Percentiles rank a stretch among this genome's conserved stretches.
These are phyloP conservation scores for Ligdia adustata DNA, from an alignment of 2,888 invertebrate species.

Conservation along the genomic window DNA sequence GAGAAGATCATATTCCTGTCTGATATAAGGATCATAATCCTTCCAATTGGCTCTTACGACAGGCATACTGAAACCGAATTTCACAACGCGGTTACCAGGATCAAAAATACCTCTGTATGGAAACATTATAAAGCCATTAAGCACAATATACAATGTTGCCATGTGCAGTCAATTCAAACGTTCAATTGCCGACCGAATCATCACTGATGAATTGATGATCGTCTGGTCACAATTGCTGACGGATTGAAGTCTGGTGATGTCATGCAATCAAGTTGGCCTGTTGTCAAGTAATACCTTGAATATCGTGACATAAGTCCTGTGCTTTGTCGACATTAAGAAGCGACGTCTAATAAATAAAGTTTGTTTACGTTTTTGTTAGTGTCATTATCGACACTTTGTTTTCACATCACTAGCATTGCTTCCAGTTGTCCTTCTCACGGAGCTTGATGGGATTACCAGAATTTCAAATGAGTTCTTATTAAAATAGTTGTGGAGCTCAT, in stretches of 20 bases:
- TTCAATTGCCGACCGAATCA: constrained; percentile 13
- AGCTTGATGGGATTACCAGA: too few relatives aligned
- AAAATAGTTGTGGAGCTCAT: too few relatives aligned
- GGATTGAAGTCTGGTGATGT: constrained; percentile 17
- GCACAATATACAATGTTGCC: constrained; percentile 21
- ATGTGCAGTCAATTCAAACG: constrained; percentile 16
- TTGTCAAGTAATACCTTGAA: constrained; percentile 16
- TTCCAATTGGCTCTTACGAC: too few relatives aligned
- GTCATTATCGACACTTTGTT: background rate
- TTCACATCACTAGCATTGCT: constrained; percentile 3
- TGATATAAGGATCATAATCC: too few relatives aligned
- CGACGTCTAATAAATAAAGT: background rate
- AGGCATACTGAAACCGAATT: too few relatives aligned
- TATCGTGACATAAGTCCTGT: constrained; percentile 15
- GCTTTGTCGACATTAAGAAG: background rate
- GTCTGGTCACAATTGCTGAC: constrained; percentile 23
- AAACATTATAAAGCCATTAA: too few relatives aligned
- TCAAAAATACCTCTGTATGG: too few relatives aligned
- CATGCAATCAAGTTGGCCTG: constrained; percentile 16
- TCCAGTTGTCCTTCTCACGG: too few relatives aligned
- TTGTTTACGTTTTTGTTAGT: background rate
- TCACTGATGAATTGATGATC: constrained; percentile 18
- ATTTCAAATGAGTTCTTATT: too few relatives aligned
- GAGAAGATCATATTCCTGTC: too few relatives aligned
- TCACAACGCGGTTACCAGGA: too few relatives aligned